phyloP scores from a whole-genome alignment of 1,140 invertebrate species.

The Neuroterus valhalla region DNA sequence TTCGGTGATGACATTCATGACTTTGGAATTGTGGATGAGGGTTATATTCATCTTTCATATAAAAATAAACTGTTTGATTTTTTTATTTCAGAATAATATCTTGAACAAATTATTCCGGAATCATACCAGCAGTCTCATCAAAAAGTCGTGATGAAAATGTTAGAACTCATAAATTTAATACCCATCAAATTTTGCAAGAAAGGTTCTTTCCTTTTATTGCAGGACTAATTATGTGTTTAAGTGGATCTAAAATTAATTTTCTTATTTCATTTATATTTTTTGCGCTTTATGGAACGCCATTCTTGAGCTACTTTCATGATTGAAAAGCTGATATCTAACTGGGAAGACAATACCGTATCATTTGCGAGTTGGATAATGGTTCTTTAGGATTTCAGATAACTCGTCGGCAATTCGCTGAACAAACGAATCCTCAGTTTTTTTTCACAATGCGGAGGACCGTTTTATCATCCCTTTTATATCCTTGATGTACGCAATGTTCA shows the following conservation, averaged over 20 bases:
- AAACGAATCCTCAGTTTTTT: conserved; percentile 35
- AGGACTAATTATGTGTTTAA: too few species aligned
- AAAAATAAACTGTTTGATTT: too few species aligned
- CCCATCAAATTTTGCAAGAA: too few species aligned
- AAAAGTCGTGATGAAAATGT: too few species aligned
- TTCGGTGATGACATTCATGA: conserved; percentile 29
- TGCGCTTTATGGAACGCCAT: background rate
- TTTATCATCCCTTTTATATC: conserved; percentile 24
- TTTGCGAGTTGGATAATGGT: background rate
- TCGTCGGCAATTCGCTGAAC: conserved; percentile 41
- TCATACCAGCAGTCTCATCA: too few species aligned
- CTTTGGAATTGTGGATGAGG: too few species aligned
- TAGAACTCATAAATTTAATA: too few species aligned
- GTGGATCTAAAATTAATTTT: too few species aligned
- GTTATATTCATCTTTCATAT: too few species aligned
- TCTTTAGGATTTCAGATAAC: conserved; percentile 24
- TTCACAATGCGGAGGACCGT: conserved; percentile 1
- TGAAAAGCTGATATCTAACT: background rate
- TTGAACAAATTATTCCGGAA: too few species aligned
- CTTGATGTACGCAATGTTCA: conserved; percentile 36
- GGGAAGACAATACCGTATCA: conserved; percentile 11
- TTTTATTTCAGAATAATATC: too few species aligned
- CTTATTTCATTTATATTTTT: background rate
- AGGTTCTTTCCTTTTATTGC: too few species aligned
- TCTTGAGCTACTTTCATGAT: conserved; percentile 2